Evolutionary conservation across 2,113 vertebrate species (phyloP), one percentile per base, ranked within the genome.

Genomic region (Seriola dumerili): DNA sequence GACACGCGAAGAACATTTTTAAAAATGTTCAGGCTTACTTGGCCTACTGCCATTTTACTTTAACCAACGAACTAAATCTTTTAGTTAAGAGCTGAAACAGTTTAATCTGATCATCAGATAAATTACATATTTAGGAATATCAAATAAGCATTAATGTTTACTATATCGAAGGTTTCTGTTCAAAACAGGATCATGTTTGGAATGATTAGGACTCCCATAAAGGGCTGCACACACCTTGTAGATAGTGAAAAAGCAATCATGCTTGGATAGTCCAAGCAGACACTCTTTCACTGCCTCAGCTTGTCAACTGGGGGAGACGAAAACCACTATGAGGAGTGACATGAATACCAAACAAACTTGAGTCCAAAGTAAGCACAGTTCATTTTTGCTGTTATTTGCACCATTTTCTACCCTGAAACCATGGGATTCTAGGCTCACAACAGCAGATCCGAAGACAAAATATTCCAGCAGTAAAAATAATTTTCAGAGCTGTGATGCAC

Each of bases 331-430:
- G 71, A 46, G 63, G 59, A 78, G 77, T 87, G 81, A 82, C 78
- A 59, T 72, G 85, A 88, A 91, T 88, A 89, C 78, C 80, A 88
- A 89, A 71, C 71, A 76, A 81, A 88, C 68, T 10, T 48, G 34
- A 71, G 72, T 42, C 68, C 57, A 79, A 79, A 90, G 75, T 78
- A 69, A 79, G 65, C 62, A 76, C 52, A 52, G 7, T 46, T 88
- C 34, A 23, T 75, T 80, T 81, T 17, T 4, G 17, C 62, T 13
- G 34, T 78, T 80, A 80, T 78, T 78, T 69, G 77, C 48, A 78
- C 69, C 76, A 62, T 81, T 76, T 86, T 68, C 48, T 79, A 40
- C 55, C 66, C 64, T 75, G 66, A 86, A 84, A 57, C 59, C 76
- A 40, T 32, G 13, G 50, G 72, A 80, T 57, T 81, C 25, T 44